Percentiles rank a stretch among this genome's conserved stretches.
Evolutionary conservation across 2,888 invertebrate species (phyloP).

Genomic region (Dryococelus australis): DNA sequence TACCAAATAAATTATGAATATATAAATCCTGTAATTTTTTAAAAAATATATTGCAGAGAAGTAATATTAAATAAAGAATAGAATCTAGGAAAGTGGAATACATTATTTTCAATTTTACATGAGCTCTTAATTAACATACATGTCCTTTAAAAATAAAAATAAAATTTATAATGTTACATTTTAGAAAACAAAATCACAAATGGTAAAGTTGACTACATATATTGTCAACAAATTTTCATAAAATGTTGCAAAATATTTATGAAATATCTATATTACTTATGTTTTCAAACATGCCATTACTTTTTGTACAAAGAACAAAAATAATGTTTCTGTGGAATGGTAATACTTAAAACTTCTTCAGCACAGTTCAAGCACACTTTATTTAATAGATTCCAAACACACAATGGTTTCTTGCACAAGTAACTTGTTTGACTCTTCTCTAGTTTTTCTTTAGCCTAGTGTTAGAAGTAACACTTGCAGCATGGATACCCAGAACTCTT

Average conservation of each 20-base stretch:
- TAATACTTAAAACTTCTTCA: too few relatives aligned
- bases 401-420: not conserved
- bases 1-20: not conserved
- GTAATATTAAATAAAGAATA: not conserved
- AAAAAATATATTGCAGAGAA: not conserved
- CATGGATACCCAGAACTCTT: not conserved
- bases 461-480: not conserved
- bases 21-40: not conserved
- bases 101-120: not conserved
- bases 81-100: not conserved
- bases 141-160: not conserved
- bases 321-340: too few relatives aligned
- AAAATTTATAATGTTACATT: not conserved
- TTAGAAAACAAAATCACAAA: not conserved
- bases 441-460: conserved; percentile 25
- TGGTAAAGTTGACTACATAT: not conserved
- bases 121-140: not conserved
- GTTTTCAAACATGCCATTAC: not conserved
- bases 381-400: not conserved
- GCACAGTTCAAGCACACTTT: too few relatives aligned
- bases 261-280: not conserved
- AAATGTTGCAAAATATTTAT: not conserved
- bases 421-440: conserved; percentile 31
- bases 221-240: not conserved
- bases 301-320: too few relatives aligned